Evolutionary conservation across 2,113 vertebrate species (phyloP).

Genomic region (Scophthalmus maximus): DNA sequence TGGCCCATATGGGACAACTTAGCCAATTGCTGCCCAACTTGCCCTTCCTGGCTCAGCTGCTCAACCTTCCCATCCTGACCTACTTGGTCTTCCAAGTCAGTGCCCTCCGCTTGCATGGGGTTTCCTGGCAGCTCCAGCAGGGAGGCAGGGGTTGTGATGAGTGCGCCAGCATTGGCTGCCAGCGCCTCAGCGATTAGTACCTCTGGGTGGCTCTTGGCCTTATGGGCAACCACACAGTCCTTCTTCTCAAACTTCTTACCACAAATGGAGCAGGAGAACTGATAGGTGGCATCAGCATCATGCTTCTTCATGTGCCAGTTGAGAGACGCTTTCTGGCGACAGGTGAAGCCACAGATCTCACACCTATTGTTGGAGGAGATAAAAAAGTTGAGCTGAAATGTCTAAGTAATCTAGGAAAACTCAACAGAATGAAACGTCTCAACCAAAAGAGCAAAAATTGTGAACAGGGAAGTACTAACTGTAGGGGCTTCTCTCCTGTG

Average conservation of each 20-base stretch:
- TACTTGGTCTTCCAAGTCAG: constrained; percentile 62
- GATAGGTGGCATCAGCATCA: constrained; percentile 95
- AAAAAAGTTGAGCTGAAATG: background rate
- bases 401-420: background rate
- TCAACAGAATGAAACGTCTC: background rate
- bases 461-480: constrained; percentile 84
- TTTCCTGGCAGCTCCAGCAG: constrained; percentile 80
- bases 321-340: constrained; percentile 97
- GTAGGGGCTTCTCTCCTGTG: constrained; percentile 96
- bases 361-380: constrained; percentile 81
- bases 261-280: constrained; percentile 98
- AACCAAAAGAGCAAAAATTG: background rate
- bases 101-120: constrained; percentile 60
- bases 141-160: constrained; percentile 92
- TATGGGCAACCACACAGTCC: constrained; percentile 98
- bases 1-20: constrained; percentile 73
- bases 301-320: constrained; percentile 99
- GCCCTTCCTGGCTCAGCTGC: constrained; percentile 80
- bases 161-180: constrained; percentile 93
- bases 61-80: constrained; percentile 66
- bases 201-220: constrained; percentile 97
- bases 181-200: constrained; percentile 97
- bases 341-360: constrained; percentile 98
- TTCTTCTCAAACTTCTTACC: constrained; percentile 99
- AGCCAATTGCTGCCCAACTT: constrained; percentile 53